These are phyloP conservation scores for Sycon ciliatum DNA, from an alignment of 37 sponge, comb jelly and placozoan species.

Conservation along the genomic window DNA sequence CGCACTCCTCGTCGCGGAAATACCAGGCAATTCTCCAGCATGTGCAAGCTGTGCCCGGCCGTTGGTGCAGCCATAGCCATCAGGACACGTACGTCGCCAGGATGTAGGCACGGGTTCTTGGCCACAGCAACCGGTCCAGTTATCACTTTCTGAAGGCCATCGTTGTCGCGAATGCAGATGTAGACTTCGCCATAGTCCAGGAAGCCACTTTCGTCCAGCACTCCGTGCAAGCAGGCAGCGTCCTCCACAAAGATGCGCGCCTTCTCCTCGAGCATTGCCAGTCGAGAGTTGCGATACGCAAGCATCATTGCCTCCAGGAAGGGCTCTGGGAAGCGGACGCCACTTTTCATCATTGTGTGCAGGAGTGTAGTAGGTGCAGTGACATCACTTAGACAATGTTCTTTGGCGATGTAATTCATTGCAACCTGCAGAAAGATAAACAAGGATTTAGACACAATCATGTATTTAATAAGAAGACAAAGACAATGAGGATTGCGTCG, in stretches of 20 bases:
- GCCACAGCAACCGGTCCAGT: slow-evolving; percentile 54
- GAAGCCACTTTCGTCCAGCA: neutral
- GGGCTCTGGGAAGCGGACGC: too few species aligned
- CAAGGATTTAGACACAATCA: too few species aligned
- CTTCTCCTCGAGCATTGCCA: neutral
- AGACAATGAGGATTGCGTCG: too few species aligned
- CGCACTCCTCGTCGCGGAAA: slow-evolving; percentile 26
- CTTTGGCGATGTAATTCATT: too few species aligned
- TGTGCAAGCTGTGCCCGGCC: slow-evolving; percentile 14
- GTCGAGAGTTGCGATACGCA: neutral
- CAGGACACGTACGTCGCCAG: slow-evolving; percentile 62
- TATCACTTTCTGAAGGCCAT: slow-evolving; percentile 25
- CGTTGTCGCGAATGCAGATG: slow-evolving; percentile 11
- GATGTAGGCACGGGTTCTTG: slow-evolving; percentile 71
- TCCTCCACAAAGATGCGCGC: neutral
- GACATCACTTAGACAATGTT: too few species aligned
- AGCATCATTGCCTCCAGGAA: neutral
- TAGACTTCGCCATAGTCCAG: neutral
- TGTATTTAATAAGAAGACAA: too few species aligned
- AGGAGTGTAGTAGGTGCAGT: too few species aligned
- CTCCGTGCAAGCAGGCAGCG: neutral
- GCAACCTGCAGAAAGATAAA: too few species aligned
- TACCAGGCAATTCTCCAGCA: slow-evolving; percentile 22
- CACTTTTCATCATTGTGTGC: too few species aligned
- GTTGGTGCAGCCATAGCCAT: slow-evolving; percentile 39